Percentiles rank a stretch among this genome's conserved stretches.
These are phyloP conservation scores for Steinernema feltiae DNA, from an alignment of 1,140 invertebrate genomes.

Conservation along the genomic window DNA sequence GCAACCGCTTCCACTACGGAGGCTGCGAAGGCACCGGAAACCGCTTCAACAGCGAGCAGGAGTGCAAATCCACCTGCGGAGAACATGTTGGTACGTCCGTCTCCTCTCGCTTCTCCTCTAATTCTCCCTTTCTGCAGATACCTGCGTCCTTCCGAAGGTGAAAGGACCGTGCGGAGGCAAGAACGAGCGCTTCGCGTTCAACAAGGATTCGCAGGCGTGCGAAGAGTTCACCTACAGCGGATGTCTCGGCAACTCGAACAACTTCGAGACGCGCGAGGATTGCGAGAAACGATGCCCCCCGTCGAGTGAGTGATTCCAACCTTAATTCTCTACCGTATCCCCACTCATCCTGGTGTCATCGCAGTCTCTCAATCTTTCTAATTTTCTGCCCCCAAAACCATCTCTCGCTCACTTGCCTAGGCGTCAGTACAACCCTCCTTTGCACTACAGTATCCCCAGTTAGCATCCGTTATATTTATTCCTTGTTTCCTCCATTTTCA, in stretches of 20 bases:
- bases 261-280: constrained; percentile 61
- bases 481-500: neutral
- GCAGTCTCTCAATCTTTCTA: neutral
- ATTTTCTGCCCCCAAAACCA: constrained; percentile 55
- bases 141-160: constrained; percentile 73
- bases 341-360: neutral
- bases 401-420: constrained; percentile 63
- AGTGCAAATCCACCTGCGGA: constrained; percentile 72
- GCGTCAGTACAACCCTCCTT: neutral
- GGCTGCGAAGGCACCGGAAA: constrained; percentile 65
- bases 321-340: neutral
- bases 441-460: neutral
- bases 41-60: constrained; percentile 68
- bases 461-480: neutral
- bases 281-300: constrained; percentile 59
- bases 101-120: constrained; percentile 18
- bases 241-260: constrained; percentile 74
- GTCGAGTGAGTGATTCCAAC: constrained; percentile 43
- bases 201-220: constrained; percentile 66
- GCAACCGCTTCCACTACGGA: constrained; percentile 87
- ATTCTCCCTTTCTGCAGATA: constrained; percentile 61
- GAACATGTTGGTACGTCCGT: constrained; percentile 50
- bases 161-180: constrained; percentile 70
- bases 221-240: constrained; percentile 67
- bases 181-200: constrained; percentile 71